Conservation (phyloP, 2,113 vertebrate genomes). For the Heterotilapia buettikoferi region DNA sequence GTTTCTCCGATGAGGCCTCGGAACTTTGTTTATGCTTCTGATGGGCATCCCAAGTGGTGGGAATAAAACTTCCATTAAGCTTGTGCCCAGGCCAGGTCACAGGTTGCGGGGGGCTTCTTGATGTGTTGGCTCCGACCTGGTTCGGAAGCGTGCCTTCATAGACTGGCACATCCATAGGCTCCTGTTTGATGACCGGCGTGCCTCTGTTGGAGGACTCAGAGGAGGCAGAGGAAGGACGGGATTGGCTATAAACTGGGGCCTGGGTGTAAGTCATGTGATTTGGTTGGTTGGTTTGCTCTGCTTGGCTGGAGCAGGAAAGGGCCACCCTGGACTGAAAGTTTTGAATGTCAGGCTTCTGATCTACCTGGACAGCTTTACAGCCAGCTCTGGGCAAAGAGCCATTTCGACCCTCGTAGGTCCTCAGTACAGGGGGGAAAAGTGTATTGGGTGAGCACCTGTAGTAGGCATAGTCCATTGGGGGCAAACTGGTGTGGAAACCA, state of each 20-base stretch:
- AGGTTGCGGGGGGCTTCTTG: slow-evolving; percentile 46
- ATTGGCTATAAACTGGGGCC: slow-evolving; percentile 62
- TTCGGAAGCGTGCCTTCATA: slow-evolving; percentile 59
- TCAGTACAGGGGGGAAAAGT: slow-evolving; percentile 83
- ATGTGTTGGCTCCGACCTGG: slow-evolving; percentile 41
- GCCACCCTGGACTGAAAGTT: slow-evolving; percentile 78
- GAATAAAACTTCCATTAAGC: slow-evolving; percentile 62
- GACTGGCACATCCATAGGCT: slow-evolving; percentile 78
- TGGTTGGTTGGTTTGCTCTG: slow-evolving; percentile 63
- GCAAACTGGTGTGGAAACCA: slow-evolving; percentile 87
- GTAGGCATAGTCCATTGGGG: slow-evolving; percentile 82
- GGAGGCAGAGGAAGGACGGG: slow-evolving; percentile 66
- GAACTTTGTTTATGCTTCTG: slow-evolving; percentile 41
- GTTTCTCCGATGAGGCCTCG: slow-evolving; percentile 42
- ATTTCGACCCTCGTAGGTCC: slow-evolving; percentile 76
- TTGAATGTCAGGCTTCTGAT: slow-evolving; percentile 85
- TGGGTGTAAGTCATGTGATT: slow-evolving; percentile 51
- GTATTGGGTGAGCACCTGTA: slow-evolving; percentile 84
- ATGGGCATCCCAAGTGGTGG: slow-evolving; percentile 62
- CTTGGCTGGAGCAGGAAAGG: slow-evolving; percentile 71
- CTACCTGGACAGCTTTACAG: slow-evolving; percentile 60
- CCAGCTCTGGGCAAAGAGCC: slow-evolving; percentile 65
- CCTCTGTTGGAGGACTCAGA: slow-evolving; percentile 65
- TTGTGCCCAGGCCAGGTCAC: slow-evolving; percentile 77
- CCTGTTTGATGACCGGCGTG: slow-evolving; percentile 86